Conservation (phyloP, 2,797 vertebrate genomes). For the Clamator glandarius region DNA sequence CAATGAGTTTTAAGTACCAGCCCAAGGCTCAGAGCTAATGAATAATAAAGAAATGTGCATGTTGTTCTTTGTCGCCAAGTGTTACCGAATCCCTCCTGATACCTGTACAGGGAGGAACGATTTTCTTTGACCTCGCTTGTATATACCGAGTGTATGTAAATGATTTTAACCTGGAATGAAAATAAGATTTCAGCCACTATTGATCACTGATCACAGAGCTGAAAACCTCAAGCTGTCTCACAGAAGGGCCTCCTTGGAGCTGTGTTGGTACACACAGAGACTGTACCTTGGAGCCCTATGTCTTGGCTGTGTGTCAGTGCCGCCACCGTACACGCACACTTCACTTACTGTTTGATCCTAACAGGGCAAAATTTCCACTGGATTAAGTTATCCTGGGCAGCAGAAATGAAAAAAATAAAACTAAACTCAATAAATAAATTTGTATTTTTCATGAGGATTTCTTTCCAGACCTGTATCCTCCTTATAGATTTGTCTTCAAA, state of each 20-base stretch:
- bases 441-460: not conserved
- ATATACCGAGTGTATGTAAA: not conserved
- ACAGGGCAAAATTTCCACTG: not conserved
- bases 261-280: fast-evolving
- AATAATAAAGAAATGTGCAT: conserved; percentile 78
- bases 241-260: not conserved
- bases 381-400: not conserved
- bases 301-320: not conserved
- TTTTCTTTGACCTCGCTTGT: not conserved
- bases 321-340: not conserved
- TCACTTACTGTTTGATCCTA: not conserved
- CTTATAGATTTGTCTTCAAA: not conserved
- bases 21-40: conserved; percentile 68
- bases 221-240: not conserved
- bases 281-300: fast-evolving
- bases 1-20: conserved; percentile 71
- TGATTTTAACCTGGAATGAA: not conserved
- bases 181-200: not conserved
- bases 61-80: conserved; percentile 82
- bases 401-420: not conserved
- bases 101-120: not conserved
- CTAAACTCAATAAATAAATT: not conserved
- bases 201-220: not conserved
- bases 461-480: not conserved
- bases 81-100: conserved; percentile 74